Conservation (phyloP, 2,888 invertebrate genomes). For the Myopa testacea region DNA sequence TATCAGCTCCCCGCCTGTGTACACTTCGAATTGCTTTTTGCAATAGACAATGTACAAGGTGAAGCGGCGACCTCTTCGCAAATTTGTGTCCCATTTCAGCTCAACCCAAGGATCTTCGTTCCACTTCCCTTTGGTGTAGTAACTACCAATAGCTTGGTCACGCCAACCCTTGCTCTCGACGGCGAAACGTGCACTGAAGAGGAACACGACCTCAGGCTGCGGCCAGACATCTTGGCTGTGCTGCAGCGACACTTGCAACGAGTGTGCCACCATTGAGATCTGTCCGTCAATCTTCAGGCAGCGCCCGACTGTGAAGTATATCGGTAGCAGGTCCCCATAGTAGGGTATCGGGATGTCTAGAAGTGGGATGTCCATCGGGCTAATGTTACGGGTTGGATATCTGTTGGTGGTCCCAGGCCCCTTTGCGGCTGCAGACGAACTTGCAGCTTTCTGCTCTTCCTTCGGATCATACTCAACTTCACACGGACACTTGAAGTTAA, state of each 20-base stretch:
- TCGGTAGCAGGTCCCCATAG: background rate
- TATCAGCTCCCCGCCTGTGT: conserved; percentile 72
- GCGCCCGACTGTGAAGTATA: conserved; percentile 46
- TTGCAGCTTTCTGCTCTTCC: background rate
- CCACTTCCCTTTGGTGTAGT: conserved; percentile 71
- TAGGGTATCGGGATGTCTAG: background rate
- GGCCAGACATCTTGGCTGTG: conserved; percentile 76
- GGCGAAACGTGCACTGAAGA: conserved; percentile 80
- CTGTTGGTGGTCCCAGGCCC: background rate
- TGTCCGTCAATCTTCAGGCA: conserved; percentile 70
- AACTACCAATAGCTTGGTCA: conserved; percentile 76
- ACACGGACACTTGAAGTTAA: background rate
- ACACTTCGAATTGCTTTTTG: conserved; percentile 58
- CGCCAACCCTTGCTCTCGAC: background rate
- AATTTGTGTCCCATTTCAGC: conserved; percentile 59
- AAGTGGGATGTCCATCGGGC: no score
- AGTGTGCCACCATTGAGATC: conserved; percentile 78
- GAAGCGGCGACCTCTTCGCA: conserved; percentile 62
- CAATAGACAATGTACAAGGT: conserved; percentile 58
- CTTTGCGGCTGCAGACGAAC: background rate
- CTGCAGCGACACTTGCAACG: conserved; percentile 80
- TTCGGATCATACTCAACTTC: background rate
- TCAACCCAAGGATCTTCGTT: conserved; percentile 56
- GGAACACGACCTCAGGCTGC: conserved; percentile 77
- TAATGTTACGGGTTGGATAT: no score